Percentiles rank a stretch among this genome's conserved stretches.
Conservation (phyloP, 1,140 invertebrate species). For the Pogonus chalceus region DNA sequence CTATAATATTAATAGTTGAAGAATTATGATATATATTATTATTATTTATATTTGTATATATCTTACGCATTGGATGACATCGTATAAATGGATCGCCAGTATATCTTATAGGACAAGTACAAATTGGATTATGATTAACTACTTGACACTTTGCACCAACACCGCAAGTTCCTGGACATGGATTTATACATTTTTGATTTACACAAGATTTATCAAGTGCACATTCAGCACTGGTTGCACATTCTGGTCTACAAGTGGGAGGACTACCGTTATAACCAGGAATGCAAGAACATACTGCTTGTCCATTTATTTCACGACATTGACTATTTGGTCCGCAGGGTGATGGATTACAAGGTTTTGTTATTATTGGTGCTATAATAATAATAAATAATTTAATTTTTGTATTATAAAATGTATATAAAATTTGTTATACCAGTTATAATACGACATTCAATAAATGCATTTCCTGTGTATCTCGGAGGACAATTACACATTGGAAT, state of each 20-base stretch:
- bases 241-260: conserved; percentile 52
- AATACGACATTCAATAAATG: conserved; percentile 43
- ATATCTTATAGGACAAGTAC: too few relatives aligned
- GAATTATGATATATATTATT: too few relatives aligned
- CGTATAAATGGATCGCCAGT: conserved; percentile 61
- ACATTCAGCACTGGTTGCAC: conserved; percentile 51
- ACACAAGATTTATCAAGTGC: too few relatives aligned
- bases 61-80: conserved; percentile 33
- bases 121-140: too few relatives aligned
- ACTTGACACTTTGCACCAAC: too few relatives aligned
- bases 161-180: too few relatives aligned
- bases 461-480: conserved; percentile 46
- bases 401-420: conserved; percentile 34
- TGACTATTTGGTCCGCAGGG: too few relatives aligned
- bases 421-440: conserved; percentile 30
- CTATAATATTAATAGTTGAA: conserved; percentile 12
- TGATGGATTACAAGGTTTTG: conserved; percentile 40
- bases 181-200: too few relatives aligned
- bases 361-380: conserved; percentile 21
- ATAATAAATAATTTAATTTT: conserved; percentile 3
- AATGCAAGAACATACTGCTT: too few relatives aligned
- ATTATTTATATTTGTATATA: too few relatives aligned
- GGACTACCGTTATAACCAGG: conserved; percentile 48
- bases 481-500: conserved; percentile 55
- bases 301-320: too few relatives aligned